Base-by-base conservation (phyloP, 2,113 vertebrate species). In the Hippocampus zosterae region DNA sequence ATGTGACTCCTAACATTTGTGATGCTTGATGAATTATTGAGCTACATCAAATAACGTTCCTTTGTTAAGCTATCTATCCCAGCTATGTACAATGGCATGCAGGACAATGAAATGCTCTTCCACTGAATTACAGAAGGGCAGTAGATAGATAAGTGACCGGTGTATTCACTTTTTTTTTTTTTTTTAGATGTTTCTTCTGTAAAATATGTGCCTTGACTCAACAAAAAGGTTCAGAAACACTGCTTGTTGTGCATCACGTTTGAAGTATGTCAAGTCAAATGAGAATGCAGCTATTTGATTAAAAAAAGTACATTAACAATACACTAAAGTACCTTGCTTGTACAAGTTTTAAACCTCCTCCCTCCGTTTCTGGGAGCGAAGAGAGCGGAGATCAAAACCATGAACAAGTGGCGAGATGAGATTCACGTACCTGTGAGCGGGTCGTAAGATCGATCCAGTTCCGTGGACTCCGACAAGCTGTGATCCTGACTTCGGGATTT, bases 361-460 rank as follows among this genome's bases (percentile, higher is more conserved):
- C 13, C 12, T 16, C 4, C 46, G 19, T 53, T n/a, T 7, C 19
- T n/a, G 27, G 3, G 27, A 27, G 2, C 1, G 29, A 60, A 57
- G 1, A 8, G 27, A 60, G 16, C 18, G 16, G 27, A 60, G 23
- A 7, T 50, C 6, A 6, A 50, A 16, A 18, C 5, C 1, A 29
- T 19, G 2, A 29, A 18, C 15, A 60, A 60, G 57, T 33, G 57
- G 25, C 6, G 8, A 57, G 5, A 60, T 16, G 7, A 59, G 4
- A 33, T 60, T 12, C 29, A 89, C 92, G 88, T 88, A 95, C 95
- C 95, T 48, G 95, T 96, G 2, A 95, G 94, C 55, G 94, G 93
- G 84, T 96, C 95, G 59, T 94, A 94, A 50, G 95, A 96, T 56
- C 95, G 92, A 77, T 96, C 95, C 88, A 96, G 90, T 77, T 96